Conservation (phyloP, 2,888 invertebrate species). For the Alcis repandata region DNA sequence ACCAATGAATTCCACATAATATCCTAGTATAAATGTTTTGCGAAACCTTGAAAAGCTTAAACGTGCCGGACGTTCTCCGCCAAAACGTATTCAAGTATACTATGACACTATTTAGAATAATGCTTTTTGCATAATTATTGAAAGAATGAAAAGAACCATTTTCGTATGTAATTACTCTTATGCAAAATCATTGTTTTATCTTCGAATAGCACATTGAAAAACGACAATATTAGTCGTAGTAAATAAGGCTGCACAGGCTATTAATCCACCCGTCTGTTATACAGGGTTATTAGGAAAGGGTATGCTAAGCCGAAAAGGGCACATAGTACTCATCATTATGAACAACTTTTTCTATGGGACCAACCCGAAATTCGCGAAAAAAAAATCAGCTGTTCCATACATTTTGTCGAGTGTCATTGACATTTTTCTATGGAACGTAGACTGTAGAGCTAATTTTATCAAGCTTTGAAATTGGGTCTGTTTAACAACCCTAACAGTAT, state of each 20-base stretch:
- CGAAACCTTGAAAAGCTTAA: conserved; percentile 14
- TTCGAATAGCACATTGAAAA: not conserved
- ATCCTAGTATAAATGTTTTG: not conserved
- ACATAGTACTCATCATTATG: too few species aligned
- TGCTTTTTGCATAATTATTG: not conserved
- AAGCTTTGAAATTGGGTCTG: too few species aligned
- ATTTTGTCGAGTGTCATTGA: too few species aligned
- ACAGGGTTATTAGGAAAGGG: too few species aligned
- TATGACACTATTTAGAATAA: conserved; percentile 11
- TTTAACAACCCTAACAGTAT: not conserved
- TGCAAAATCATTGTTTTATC: conserved; percentile 5
- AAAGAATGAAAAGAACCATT: not conserved
- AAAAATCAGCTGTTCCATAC: too few species aligned
- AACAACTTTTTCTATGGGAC: too few species aligned
- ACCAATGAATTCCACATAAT: not conserved
- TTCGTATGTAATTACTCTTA: not conserved
- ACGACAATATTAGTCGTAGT: not conserved
- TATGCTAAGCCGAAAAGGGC: too few species aligned
- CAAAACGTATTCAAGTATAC: not conserved
- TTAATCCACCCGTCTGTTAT: too few species aligned
- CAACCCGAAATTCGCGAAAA: too few species aligned
- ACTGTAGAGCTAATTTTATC: too few species aligned
- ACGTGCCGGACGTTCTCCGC: not conserved
- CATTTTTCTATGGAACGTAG: too few species aligned
- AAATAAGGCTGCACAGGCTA: too few species aligned